phyloP scores from a whole-genome alignment of 2,797 vertebrate species.

The Lepus oiostolus region DNA sequence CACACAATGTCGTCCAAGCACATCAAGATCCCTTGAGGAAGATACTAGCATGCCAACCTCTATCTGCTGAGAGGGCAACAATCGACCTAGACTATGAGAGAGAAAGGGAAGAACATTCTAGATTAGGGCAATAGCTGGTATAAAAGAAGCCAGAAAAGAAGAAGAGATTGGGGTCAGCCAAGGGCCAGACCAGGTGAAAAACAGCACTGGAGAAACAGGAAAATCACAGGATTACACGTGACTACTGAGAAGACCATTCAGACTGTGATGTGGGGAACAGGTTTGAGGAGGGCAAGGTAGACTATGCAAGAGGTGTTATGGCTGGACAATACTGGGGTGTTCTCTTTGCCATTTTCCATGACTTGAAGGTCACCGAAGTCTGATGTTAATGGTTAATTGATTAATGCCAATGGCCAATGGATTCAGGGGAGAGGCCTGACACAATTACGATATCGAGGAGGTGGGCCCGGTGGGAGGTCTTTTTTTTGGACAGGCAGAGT shows the following conservation, averaged over 20 bases:
- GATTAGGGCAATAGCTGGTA: not conserved
- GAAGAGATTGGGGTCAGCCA: not conserved
- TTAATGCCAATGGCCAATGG: too few species aligned
- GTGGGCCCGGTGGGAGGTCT: too few species aligned
- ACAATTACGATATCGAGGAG: too few species aligned
- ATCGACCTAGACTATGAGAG: not conserved
- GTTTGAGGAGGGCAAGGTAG: not conserved
- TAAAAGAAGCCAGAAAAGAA: not conserved
- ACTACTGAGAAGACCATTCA: not conserved
- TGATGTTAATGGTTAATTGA: too few species aligned
- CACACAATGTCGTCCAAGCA: not conserved
- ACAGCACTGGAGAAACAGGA: not conserved
- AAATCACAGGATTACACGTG: not conserved
- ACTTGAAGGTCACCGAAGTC: too few species aligned
- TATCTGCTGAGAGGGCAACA: not conserved
- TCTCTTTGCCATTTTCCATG: too few species aligned
- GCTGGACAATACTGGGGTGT: too few species aligned
- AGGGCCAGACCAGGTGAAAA: not conserved
- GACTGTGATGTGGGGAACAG: not conserved
- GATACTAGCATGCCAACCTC: not conserved
- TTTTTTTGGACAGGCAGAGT: too few species aligned
- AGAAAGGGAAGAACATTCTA: not conserved
- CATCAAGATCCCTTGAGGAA: not conserved
- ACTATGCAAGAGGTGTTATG: too few species aligned
- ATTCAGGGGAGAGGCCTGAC: too few species aligned